These are phyloP conservation scores for Apostichopus parvimensis DNA, from an alignment of 35 echinoderm and acorn worm species.

Conservation along the genomic window DNA sequence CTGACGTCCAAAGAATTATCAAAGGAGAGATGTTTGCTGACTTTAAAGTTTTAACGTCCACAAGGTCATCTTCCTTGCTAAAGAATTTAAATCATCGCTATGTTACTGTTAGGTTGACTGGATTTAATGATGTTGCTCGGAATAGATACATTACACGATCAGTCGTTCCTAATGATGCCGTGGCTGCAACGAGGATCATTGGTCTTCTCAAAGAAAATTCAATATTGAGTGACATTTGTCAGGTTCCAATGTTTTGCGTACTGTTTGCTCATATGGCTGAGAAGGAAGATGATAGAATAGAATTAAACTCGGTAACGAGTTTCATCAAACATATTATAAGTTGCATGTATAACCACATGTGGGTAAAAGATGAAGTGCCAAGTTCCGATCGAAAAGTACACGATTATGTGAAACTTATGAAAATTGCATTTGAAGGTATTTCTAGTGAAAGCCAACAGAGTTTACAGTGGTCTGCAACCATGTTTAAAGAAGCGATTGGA, in stretches of 20 bases:
- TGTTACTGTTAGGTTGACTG: background rate
- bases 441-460: background rate
- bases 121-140: background rate
- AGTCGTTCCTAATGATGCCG: background rate
- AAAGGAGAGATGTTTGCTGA: background rate
- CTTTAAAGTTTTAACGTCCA: background rate
- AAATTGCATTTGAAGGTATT: background rate
- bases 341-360: too few species aligned
- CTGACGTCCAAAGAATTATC: background rate
- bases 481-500: background rate
- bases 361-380: too few species aligned
- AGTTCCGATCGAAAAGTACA: too few species aligned
- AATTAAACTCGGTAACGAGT: background rate
- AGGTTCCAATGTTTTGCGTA: background rate
- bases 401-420: background rate
- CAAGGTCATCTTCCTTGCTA: background rate
- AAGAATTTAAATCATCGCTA: background rate
- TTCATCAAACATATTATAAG: background rate
- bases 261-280: background rate
- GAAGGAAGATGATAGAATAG: background rate
- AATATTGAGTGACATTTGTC: background rate
- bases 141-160: background rate
- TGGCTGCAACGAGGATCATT: background rate
- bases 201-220: background rate
- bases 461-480: background rate